Conservation (phyloP, 2,797 vertebrate species). For the Aldrovandia affinis region DNA sequence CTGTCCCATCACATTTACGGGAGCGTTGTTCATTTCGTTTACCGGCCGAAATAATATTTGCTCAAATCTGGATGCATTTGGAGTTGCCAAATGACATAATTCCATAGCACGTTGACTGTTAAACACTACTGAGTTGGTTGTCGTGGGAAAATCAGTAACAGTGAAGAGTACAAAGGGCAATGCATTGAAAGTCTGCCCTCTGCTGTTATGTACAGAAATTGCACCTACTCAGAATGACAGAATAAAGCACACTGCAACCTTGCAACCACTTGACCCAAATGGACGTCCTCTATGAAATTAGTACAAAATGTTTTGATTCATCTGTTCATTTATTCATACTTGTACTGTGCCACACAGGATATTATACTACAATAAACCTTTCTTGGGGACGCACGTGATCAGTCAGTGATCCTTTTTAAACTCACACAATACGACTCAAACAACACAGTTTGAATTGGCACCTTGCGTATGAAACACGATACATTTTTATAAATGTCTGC, state of each 20-base stretch:
- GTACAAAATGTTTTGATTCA: too few species aligned
- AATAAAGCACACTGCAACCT: neutral
- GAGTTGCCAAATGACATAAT: neutral
- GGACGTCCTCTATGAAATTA: too few species aligned
- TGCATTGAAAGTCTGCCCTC: constrained; percentile 65
- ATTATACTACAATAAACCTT: neutral
- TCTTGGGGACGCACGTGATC: neutral
- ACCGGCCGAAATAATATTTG: neutral
- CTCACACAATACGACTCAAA: neutral
- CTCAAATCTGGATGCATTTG: neutral
- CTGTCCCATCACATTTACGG: neutral
- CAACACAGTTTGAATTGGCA: too few species aligned
- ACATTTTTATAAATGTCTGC: too few species aligned
- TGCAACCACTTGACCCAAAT: neutral
- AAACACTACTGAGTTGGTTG: neutral
- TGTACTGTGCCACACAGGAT: neutral
- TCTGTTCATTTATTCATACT: too few species aligned
- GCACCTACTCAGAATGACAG: neutral
- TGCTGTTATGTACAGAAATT: constrained; percentile 53
- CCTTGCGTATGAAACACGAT: too few species aligned
- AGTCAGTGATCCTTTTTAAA: neutral
- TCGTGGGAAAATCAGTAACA: neutral
- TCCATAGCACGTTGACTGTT: neutral
- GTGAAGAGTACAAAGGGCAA: neutral
- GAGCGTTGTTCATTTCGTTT: neutral